Evolutionary conservation across 1,140 invertebrate genomes (phyloP).

Genomic region (Cheumatopsyche charites): DNA sequence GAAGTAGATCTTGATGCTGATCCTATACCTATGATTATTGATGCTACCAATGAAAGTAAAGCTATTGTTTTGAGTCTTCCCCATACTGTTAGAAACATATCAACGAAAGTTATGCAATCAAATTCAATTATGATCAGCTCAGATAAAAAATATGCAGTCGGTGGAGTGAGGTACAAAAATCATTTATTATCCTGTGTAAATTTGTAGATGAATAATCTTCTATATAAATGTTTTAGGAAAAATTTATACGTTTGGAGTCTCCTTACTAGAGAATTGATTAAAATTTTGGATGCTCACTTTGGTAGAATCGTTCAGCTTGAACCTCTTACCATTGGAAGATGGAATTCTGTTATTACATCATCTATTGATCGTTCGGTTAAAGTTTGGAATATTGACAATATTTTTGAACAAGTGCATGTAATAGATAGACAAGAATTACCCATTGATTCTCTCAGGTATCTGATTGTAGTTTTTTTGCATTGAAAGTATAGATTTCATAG

Average conservation of each 20-base stretch:
- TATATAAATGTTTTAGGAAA: constrained; percentile 71
- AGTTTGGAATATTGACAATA: constrained; percentile 99
- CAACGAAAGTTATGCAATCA: constrained; percentile 84
- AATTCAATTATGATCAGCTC: constrained; percentile 92
- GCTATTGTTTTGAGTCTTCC: constrained; percentile 79
- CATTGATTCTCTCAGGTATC: constrained; percentile 89
- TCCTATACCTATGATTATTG: constrained; percentile 45
- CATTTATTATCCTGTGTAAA: background rate
- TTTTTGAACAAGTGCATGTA: constrained; percentile 96
- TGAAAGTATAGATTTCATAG: background rate
- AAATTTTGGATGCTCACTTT: constrained; percentile 95
- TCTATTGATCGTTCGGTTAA: constrained; percentile 98
- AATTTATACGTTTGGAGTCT: constrained; percentile 95
- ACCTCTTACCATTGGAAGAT: constrained; percentile 82
- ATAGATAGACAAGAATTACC: constrained; percentile 95
- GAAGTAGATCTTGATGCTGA: constrained; percentile 51
- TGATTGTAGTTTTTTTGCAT: background rate
- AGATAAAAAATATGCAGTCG: constrained; percentile 89
- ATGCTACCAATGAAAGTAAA: constrained; percentile 55
- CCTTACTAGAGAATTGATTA: constrained; percentile 77
- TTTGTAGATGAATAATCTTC: background rate
- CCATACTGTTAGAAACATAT: constrained; percentile 91
- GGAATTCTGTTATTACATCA: constrained; percentile 95
- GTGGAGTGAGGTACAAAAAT: constrained; percentile 78
- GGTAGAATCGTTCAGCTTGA: constrained; percentile 93